Evolutionary conservation across 2,113 vertebrate species (phyloP), one percentile per base, ranked within the genome.

Genomic region (Illadopsis cleaveri): DNA sequence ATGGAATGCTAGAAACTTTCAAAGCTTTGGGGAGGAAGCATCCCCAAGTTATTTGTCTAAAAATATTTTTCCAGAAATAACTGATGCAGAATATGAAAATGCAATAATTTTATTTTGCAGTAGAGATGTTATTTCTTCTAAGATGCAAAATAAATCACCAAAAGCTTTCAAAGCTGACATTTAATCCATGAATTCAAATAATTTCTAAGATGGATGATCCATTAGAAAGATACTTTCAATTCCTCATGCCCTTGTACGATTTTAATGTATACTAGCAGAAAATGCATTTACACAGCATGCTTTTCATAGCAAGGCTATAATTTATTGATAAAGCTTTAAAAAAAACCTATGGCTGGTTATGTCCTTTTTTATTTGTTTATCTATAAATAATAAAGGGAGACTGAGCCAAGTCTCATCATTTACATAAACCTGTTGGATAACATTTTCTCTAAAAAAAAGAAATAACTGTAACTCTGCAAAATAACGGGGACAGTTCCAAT

Each of bases 171-270:
- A 97, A 96, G 86, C 24, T 95, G 98, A 96, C 97, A 95, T 96
- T 96, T 97, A 98, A 98, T 97, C 96, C 97, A 98, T 97, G 94
- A 98, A 97, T 97, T 97, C 97, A 98, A 97, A 98, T 97, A 21
- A 97, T 98, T 98, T 97, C 48, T 84, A 95, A 97, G 96, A 98
- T 97, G 96, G 96, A 98, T 95, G 92, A 91, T 83, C 94, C 95
- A 98, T 98, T 98, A 97, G 93, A 98, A 97, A 98, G 97, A 97
- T 90, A 97, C 95, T 98, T 98, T 97, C 97, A 97, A 97, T 98
- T 97, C 97, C 94, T 93, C 66, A 93, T 96, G 92, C 66, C 90
- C 94, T 98, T 95, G 94, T 86, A 91, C 96, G 86, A 88, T 93
- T 94, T 97, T 97, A 97, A 97, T 71, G 71, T 91, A 96, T 65